These are phyloP conservation scores for Ciconia nigra DNA, from an alignment of 2,797 vertebrate species.

Conservation along the genomic window DNA sequence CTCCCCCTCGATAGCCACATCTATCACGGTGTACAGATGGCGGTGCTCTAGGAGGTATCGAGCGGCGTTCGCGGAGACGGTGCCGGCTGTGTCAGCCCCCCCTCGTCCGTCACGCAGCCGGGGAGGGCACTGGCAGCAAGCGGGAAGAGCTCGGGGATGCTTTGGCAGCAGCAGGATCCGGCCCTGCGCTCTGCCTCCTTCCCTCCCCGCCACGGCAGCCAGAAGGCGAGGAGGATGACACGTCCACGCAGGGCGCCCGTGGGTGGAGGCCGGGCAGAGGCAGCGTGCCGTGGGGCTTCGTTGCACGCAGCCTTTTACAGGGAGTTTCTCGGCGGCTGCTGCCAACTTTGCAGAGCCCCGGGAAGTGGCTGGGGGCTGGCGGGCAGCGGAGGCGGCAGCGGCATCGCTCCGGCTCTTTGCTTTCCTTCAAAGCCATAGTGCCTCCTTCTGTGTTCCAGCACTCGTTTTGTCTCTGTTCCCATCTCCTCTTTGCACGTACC, in stretches of 20 bases:
- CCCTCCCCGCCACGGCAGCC: background rate
- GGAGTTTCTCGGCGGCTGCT: rapidly evolving
- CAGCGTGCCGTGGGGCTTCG: background rate
- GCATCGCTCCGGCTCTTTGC: background rate
- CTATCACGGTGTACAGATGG: slow-evolving; percentile 25
- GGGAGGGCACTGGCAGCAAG: background rate
- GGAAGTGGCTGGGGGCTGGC: background rate
- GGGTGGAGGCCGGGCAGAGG: background rate
- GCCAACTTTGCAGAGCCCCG: background rate
- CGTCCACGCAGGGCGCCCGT: rapidly evolving
- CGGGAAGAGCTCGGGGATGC: background rate
- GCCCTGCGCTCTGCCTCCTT: background rate
- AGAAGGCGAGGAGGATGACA: rapidly evolving
- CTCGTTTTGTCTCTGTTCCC: slow-evolving; percentile 22
- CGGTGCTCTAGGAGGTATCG: background rate
- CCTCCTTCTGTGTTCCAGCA: background rate
- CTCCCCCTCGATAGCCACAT: background rate
- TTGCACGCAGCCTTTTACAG: rapidly evolving
- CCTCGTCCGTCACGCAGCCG: background rate
- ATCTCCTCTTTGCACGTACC: background rate
- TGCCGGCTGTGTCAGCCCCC: background rate
- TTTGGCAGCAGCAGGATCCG: background rate
- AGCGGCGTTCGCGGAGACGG: background rate
- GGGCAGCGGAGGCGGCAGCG: background rate
- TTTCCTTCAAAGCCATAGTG: background rate